Percentiles rank a stretch among this genome's conserved stretches.
These are phyloP conservation scores for Okamejei kenojei DNA, from an alignment of 2,797 vertebrate species.

Conservation along the genomic window DNA sequence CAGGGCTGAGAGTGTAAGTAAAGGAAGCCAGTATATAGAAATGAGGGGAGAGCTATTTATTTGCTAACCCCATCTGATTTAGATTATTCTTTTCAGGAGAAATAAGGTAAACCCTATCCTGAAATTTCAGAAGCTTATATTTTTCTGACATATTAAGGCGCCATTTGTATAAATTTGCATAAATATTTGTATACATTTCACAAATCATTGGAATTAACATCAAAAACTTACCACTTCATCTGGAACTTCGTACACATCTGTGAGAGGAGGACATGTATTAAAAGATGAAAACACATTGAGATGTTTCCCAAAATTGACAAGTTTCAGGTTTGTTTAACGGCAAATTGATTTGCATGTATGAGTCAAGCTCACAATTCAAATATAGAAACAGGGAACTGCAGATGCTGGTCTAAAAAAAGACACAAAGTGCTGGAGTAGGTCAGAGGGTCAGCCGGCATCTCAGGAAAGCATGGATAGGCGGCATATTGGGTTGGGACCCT, in stretches of 20 bases:
- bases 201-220: not conserved
- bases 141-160: not conserved
- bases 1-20: no score
- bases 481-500: no score
- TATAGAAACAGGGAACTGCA: no score
- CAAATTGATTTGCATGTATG: not conserved
- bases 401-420: no score
- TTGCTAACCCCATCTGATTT: no score
- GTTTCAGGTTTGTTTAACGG: not conserved
- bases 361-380: not conserved
- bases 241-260: constrained; percentile 68
- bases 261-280: constrained; percentile 39
- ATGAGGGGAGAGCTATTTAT: no score
- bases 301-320: not conserved
- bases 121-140: not conserved
- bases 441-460: no score
- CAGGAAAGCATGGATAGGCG: no score
- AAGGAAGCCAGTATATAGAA: no score
- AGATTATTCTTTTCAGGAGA: not conserved
- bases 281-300: not conserved
- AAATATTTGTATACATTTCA: not conserved
- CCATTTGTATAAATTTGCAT: no score
- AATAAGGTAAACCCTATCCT: not conserved
- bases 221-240: constrained; percentile 60
- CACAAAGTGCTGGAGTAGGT: no score